Conservation (phyloP, 2,797 vertebrate genomes). For the Peromyscus aztecus region DNA sequence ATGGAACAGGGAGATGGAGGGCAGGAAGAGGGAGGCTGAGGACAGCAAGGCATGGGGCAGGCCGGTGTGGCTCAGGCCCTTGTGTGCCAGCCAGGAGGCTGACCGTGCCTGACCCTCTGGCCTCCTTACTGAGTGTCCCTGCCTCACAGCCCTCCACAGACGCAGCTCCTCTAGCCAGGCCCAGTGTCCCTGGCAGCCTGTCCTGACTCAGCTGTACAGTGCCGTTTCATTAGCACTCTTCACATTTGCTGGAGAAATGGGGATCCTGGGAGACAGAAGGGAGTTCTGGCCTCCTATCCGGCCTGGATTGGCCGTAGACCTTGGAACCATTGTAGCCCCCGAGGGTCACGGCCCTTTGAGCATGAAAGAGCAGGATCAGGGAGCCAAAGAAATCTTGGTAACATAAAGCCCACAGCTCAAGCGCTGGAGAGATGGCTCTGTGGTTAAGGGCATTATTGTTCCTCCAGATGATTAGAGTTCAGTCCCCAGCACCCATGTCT, state of each 20-base stretch:
- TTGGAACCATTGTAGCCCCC: not conserved
- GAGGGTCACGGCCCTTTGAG: not conserved
- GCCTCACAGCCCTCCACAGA: not conserved
- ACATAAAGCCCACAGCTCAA: not conserved
- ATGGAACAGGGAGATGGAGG: not conserved
- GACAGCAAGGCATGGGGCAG: accelerated
- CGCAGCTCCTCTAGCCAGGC: not conserved
- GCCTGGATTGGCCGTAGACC: not conserved
- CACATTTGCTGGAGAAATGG: not conserved
- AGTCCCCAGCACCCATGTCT: no score
- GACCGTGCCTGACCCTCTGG: not conserved
- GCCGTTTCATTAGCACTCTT: not conserved
- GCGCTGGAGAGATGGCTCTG: not conserved
- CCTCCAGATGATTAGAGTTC: not conserved
- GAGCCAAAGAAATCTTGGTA: not conserved
- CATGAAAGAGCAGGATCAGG: not conserved
- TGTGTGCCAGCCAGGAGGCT: not conserved
- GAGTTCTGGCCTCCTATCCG: not conserved
- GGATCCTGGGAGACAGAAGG: not conserved
- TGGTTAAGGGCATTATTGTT: not conserved
- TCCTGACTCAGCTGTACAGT: not conserved
- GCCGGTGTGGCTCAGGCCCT: not conserved
- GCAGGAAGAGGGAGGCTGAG: not conserved
- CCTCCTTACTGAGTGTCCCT: not conserved
- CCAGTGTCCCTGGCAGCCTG: not conserved